Base-by-base conservation (phyloP, 2,888 invertebrate genomes). In the Cartodere bifasciata region DNA sequence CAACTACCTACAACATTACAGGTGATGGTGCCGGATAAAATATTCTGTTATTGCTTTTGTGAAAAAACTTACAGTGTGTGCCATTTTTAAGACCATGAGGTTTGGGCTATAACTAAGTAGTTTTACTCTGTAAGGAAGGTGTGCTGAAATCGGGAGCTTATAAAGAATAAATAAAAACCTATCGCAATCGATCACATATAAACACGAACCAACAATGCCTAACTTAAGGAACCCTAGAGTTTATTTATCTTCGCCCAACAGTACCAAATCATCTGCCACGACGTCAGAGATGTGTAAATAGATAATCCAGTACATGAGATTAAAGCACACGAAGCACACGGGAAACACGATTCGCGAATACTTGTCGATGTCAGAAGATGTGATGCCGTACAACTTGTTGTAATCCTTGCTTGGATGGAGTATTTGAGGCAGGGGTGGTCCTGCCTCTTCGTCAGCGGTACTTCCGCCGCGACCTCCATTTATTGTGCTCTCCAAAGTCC, bases 351-450 rank as follows among this genome's bases (percentile, higher is more conserved):
- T 86, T 55, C 95, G 79, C 37, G 92, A 91, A 63, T 92, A 92
- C 68, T 94, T 92, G 75, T 95, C 95, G 63, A 95, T 94, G 65
- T 90, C 91, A 59, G 91, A 91, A 37, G 90, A 90, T 52, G 87
- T 87, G 60, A 87, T 82, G 52, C 83, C 85, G 63, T 81, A 72
- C 49, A 85, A 67, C 63, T 85, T 85, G 71, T 83, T 85, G 63
- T 85, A 81, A 59, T 85, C 84, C 72, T 86, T 86, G 56, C 79
- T 80, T 41, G 84, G 83, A 62, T 82, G 84, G 50, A 84, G 67
- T 49, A 83, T 72, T 56, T 82, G 83, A 50, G 71, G 72, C 37
- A 71, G 70, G 29, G 72, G 68, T n/a, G 73, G 70, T 26, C 70
- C 70, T 39, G 70, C 69, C 37, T 71, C 64, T 43, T 71, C 75